A percentile compares a stretch with the other conserved stretches of the same genome.
phyloP scores from a whole-genome alignment of 64 coral and sea anemone species.

The Montipora foliosa region DNA sequence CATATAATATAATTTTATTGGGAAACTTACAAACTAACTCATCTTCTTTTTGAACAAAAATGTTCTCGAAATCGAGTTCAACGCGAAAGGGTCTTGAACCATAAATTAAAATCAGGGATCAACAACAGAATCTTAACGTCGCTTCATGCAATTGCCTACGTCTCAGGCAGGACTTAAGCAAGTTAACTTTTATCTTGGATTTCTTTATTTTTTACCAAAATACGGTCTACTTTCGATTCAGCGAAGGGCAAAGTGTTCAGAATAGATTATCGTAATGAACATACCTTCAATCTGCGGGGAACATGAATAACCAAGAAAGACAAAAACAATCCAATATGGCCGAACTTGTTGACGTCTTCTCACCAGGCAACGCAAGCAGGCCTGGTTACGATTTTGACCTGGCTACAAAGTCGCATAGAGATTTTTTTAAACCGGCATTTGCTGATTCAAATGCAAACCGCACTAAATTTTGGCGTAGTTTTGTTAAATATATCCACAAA shows the following conservation, averaged over 20 bases:
- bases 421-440: neutral
- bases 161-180: too few relatives aligned
- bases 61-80: too few relatives aligned
- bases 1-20: too few relatives aligned
- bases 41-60: too few relatives aligned
- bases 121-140: too few relatives aligned
- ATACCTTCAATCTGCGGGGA: conserved; percentile 29
- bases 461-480: conserved; percentile 27
- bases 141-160: too few relatives aligned
- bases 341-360: conserved; percentile 56
- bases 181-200: neutral
- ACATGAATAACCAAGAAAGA: neutral
- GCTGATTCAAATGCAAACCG: conserved; percentile 1
- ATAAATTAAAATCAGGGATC: too few relatives aligned
- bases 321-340: conserved; percentile 54
- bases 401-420: neutral
- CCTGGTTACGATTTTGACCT: conserved; percentile 35
- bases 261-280: neutral
- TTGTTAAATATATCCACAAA: conserved; percentile 34
- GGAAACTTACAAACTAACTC: too few relatives aligned
- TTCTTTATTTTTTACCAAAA: neutral
- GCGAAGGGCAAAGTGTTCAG: neutral
- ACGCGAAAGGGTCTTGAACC: too few relatives aligned
- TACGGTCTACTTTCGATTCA: neutral
- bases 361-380: conserved; percentile 65